Base-by-base conservation (phyloP, 2,113 vertebrate species). In the Sclerurus mexicanus region DNA sequence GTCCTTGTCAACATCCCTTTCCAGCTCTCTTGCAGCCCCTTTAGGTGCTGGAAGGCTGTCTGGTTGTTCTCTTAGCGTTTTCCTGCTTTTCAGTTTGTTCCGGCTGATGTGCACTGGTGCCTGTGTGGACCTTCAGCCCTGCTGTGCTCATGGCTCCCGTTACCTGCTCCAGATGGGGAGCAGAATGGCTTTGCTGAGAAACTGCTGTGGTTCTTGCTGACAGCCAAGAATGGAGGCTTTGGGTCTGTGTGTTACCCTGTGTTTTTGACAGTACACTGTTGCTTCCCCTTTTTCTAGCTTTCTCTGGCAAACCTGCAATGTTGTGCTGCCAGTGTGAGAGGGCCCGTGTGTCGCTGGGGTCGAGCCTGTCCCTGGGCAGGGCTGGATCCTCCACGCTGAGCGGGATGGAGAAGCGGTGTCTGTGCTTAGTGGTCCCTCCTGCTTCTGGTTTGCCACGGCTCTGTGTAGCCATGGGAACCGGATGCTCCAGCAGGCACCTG, bases 111-210 rank as follows among this genome's bases (percentile, higher is more conserved):
- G 2, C 60, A 4, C 27, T 25, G 66, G 4, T 49, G 14, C 33
- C 22, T 0, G 0, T 13, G 53, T 0, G 1, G 39, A 50, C 8
- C 44, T 37, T 25, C 66, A 40, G 44, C 30, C 49, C 52, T 56
- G 10, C 46, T 4, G 0, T 21, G 9, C 50, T 60, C 21, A 1
- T 5, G 68, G 30, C 23, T 3, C 1, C 25, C 2, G 0, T 30
- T 46, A 20, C 14, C 35, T 64, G 33, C 22, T 7, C 0, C 0
- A 75, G 56, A 16, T 3, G 3, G 66, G 52, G 50, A 55, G 24
- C 22, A 22, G 44, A 81, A 25, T 66, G 3, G 14, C 62, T 78
- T 62, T 1, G 0, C 52, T 14, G 4, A 53, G 64, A 25, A 19
- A 39, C 81, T 39, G 15, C 31, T 37, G 17, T 60, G 35, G 21